These are phyloP conservation scores for Thinocorus orbignyianus DNA, from an alignment of 2,113 vertebrate species.

Conservation along the genomic window DNA sequence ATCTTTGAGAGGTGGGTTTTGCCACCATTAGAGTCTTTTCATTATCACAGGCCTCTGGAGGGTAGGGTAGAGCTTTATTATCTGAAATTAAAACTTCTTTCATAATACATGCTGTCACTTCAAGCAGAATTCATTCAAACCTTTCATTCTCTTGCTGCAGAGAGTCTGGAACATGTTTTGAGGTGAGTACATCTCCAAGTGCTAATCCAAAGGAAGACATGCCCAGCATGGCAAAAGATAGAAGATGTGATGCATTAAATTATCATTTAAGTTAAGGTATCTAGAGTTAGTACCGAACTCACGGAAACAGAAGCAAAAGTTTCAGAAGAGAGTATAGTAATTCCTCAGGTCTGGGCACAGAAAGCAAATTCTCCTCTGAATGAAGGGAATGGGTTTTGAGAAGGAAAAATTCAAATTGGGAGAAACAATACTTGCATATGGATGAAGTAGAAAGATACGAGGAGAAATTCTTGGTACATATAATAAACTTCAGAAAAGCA, in stretches of 20 bases:
- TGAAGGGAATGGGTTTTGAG: background rate
- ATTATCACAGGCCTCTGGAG: conserved; percentile 35
- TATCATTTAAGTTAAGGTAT: background rate
- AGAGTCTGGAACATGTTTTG: background rate
- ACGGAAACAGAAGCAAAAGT: background rate
- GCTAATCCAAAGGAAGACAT: background rate
- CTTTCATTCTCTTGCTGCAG: conserved; percentile 1
- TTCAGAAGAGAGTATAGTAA: background rate
- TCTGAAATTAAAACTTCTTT: conserved; percentile 44
- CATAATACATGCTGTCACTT: conserved; percentile 6
- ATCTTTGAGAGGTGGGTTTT: conserved; percentile 5
- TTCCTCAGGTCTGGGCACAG: background rate
- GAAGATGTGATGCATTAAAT: background rate
- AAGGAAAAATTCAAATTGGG: background rate
- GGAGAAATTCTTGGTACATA: background rate
- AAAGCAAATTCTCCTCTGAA: background rate
- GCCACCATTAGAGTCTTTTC: conserved; percentile 8
- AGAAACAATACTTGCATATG: background rate
- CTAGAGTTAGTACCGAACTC: background rate
- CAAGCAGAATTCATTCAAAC: conserved; percentile 26
- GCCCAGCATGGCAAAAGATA: background rate
- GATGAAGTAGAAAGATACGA: background rate
- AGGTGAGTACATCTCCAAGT: background rate
- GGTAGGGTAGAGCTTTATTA: background rate
- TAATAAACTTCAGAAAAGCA: background rate